Evolutionary conservation across 2,888 invertebrate species (phyloP).

Genomic region (Gymnocheta viridis): DNA sequence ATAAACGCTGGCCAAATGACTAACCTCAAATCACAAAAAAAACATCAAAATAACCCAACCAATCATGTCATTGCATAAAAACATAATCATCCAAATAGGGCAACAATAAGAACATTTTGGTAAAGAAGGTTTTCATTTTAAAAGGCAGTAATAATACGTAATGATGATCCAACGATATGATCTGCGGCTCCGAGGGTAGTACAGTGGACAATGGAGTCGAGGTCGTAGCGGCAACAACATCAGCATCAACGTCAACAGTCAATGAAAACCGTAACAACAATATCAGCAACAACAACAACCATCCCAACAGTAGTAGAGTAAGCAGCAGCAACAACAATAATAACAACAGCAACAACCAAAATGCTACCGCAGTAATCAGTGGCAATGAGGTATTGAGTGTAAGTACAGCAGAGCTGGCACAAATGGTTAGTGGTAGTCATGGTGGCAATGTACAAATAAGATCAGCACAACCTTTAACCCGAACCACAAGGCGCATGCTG

Average conservation of each 20-base stretch:
- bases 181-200: conserved; percentile 78
- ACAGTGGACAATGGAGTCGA: conserved; percentile 67
- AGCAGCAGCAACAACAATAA: not conserved
- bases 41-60: conserved; percentile 52
- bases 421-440: conserved; percentile 71
- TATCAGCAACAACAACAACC: conserved; percentile 13
- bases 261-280: conserved; percentile 39
- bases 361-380: conserved; percentile 60
- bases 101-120: conserved; percentile 83
- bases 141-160: conserved; percentile 83
- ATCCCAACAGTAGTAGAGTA: not conserved
- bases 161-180: conserved; percentile 82
- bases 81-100: conserved; percentile 73
- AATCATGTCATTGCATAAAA: conserved; percentile 43
- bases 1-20: conserved; percentile 48
- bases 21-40: conserved; percentile 46
- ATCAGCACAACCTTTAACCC: conserved; percentile 55
- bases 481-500: conserved; percentile 74
- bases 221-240: conserved; percentile 69
- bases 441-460: conserved; percentile 71
- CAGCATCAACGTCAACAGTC: conserved; percentile 67
- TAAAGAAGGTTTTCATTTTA: conserved; percentile 83
- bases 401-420: conserved; percentile 63
- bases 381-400: conserved; percentile 68
- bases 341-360: conserved; percentile 9